Evolutionary conservation across 37 sponge, comb jelly and placozoan species (phyloP).

Genomic region (Spongilla lacustris): DNA sequence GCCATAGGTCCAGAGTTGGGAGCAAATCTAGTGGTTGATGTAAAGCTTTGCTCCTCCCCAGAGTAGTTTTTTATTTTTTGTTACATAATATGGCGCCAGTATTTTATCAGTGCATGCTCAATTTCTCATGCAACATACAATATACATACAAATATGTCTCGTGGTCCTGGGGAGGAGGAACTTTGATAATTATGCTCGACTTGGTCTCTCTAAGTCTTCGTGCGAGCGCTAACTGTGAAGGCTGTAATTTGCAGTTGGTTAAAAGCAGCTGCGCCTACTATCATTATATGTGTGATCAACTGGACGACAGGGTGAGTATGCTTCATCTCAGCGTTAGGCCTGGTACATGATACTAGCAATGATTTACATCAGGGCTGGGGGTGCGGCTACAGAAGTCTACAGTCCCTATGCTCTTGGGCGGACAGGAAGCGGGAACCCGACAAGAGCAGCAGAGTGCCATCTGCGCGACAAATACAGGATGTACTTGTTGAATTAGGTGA

Average conservation of each 20-base stretch:
- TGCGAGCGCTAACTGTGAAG: background rate
- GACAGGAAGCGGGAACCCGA: background rate
- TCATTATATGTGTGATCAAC: conserved; percentile 83
- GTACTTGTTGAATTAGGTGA: conserved; percentile 81
- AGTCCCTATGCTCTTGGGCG: conserved; percentile 93
- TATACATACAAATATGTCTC: too few species aligned
- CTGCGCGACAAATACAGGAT: conserved; percentile 72
- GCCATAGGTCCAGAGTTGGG: conserved; percentile 57
- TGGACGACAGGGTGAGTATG: conserved; percentile 69
- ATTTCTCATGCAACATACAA: too few species aligned
- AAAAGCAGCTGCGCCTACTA: conserved; percentile 72
- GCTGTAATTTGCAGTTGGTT: conserved; percentile 3
- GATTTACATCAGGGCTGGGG: conserved; percentile 78
- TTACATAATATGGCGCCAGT: too few species aligned
- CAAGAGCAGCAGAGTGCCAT: conserved; percentile 36
- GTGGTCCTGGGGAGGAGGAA: background rate
- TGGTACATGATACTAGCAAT: background rate
- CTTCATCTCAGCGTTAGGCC: too few species aligned
- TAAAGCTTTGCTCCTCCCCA: conserved; percentile 25
- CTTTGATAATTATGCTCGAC: background rate
- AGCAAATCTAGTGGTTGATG: conserved; percentile 59
- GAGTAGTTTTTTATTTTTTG: too few species aligned
- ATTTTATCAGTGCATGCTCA: background rate
- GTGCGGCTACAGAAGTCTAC: conserved; percentile 93
- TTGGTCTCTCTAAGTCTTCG: background rate